Base-by-base conservation (phyloP, 2,113 vertebrate species). In the Corydoras sp. region DNA sequence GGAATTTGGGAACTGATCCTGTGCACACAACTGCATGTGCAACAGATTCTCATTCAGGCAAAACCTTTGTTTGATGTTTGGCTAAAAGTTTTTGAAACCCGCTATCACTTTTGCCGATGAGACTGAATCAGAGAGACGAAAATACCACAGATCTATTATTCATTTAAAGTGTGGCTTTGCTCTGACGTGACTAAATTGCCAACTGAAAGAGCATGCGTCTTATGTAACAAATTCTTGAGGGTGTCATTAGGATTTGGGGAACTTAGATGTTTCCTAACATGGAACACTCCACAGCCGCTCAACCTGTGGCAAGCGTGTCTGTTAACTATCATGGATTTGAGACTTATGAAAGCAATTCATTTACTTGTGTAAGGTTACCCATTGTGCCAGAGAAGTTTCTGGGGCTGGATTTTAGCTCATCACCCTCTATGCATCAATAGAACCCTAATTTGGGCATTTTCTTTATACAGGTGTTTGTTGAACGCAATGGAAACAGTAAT, bases 111-210 rank as follows among this genome's bases (percentile, higher is more conserved):
- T 29, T 56, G 18, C 54, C 59, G 64, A 68, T 51, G 51, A 32
- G 7, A 49, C 55, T 75, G 64, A 48, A 60, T 72, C 66, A 35
- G 79, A 81, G 76, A 80, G 76, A 72, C 70, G 72, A n/a, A 59
- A 81, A 71, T 78, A 85, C 82, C 82, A 84, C 81, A 87, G 81
- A 91, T 89, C 81, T 86, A 86, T 90, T 89, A 89, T 90, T 91
- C 85, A 84, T 84, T 84, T 88, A 85, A 80, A 82, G 85, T 85
- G 86, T 84, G 79, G 81, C 85, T 84, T 77, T 72, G 77, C 80
- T 83, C 81, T 79, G 86, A 89, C 83, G 84, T 90, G 88, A 89
- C 86, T 89, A 83, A 88, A 86, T 88, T 87, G 85, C 86, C 81
- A 86, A 87, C 85, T 73, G 81, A 86, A 80, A 76, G 67, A 83